Evolutionary conservation across 2,888 invertebrate species (phyloP).

Genomic region (Habrosyne pyritoides): DNA sequence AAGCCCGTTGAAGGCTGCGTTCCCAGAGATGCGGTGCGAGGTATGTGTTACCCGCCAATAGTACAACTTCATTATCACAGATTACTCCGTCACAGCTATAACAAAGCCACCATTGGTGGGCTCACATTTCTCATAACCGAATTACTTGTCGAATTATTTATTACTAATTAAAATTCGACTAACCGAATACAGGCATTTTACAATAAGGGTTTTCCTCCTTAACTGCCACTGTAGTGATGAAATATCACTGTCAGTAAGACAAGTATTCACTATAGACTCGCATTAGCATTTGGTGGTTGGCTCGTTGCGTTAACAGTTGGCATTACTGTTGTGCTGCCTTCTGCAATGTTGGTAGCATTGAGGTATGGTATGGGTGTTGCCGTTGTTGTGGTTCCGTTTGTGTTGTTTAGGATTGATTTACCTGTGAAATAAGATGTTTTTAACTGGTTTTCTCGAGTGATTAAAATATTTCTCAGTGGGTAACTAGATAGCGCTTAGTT

Average conservation of each 20-base stretch:
- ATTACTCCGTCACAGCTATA: too few species aligned
- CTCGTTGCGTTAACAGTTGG: background rate
- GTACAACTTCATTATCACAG: too few species aligned
- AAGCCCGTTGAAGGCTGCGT: too few species aligned
- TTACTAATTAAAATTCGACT: too few species aligned
- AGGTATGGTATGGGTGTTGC: background rate
- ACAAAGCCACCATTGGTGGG: too few species aligned
- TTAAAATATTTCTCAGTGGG: too few species aligned
- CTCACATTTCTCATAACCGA: too few species aligned
- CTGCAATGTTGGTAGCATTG: background rate
- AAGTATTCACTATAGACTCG: background rate
- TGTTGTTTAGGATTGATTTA: constrained; percentile 11
- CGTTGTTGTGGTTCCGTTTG: constrained; percentile 3
- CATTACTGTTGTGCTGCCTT: background rate
- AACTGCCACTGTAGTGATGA: background rate
- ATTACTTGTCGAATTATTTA: too few species aligned
- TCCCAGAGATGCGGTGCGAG: too few species aligned
- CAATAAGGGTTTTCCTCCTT: background rate
- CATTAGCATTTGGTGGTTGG: background rate
- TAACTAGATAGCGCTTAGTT: too few species aligned
- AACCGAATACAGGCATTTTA: background rate
- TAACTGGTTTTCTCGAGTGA: too few species aligned
- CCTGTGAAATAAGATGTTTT: constrained; percentile 11
- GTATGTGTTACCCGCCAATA: too few species aligned
- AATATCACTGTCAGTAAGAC: background rate